Conservation (phyloP, 2,888 invertebrate genomes). For the Synergus itoensis region DNA sequence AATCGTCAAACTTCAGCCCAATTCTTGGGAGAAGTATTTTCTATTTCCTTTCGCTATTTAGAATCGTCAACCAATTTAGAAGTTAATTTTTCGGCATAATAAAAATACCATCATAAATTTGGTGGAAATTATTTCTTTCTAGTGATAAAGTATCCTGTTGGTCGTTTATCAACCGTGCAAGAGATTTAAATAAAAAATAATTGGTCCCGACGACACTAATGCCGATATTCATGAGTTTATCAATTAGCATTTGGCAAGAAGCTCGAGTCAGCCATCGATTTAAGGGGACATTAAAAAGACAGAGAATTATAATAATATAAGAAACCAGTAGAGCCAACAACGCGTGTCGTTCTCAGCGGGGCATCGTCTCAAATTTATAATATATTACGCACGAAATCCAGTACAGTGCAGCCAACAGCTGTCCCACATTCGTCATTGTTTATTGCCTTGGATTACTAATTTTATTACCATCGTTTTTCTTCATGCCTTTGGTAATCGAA, state of each 20-base stretch:
- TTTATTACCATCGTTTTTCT: constrained; percentile 35
- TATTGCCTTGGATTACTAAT: constrained; percentile 37
- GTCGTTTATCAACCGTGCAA: constrained; percentile 1
- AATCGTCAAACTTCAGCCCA: too few species aligned
- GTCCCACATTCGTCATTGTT: constrained; percentile 36
- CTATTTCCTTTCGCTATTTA: background rate
- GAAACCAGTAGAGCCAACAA: constrained; percentile 40
- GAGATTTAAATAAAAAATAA: constrained; percentile 37
- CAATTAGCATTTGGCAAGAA: constrained; percentile 42
- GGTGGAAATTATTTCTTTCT: background rate
- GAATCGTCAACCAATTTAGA: background rate
- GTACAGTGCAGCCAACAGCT: constrained; percentile 40
- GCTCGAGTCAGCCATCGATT: constrained; percentile 36
- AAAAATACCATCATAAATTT: constrained; percentile 1
- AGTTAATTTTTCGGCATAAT: background rate
- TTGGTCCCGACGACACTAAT: constrained; percentile 40
- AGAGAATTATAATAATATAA: constrained; percentile 37
- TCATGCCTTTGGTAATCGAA: background rate
- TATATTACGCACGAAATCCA: constrained; percentile 38
- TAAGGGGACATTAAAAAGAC: constrained; percentile 38
- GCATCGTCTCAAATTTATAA: constrained; percentile 40
- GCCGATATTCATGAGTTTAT: constrained; percentile 42
- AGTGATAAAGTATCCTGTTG: background rate
- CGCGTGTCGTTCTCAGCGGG: constrained; percentile 40
- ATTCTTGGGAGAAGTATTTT: too few species aligned